Base-by-base conservation (phyloP, 2,113 vertebrate species). In the Sinocyclocheilus rhinocerous region DNA sequence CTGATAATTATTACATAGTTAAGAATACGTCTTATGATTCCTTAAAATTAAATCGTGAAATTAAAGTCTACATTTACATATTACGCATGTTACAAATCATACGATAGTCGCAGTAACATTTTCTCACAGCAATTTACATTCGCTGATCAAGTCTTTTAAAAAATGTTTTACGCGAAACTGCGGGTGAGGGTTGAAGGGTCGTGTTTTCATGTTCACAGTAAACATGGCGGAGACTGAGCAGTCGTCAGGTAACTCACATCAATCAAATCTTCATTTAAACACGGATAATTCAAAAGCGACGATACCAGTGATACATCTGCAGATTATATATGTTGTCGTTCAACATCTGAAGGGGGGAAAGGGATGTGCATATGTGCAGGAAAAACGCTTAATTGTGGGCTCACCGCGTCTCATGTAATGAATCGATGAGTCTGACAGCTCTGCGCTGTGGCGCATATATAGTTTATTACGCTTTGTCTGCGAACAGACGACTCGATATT, bases 141-240 rank as follows among this genome's bases (percentile, higher is more conserved):
- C 22, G 45, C 45, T 12, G 11, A 48, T 48, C 45, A 48, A 48
- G 45, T 12, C 3, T 48, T 11, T 45, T 33, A 18, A 24, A 48
- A 10, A 45, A 2, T 10, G 9, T 50, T 76, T 76, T 6, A 76
- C 22, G 20, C 59, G 76, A 79, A 85, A 76, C 55, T 76, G 85
- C 57, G 79, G 91, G 90, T 89, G 90, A 91, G 91, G 84, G 88
- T 92, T 90, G 91, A 92, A 88, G 85, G 85, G 88, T 88, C 52
- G 89, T 77, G 86, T 83, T 26, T 63, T 88, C 20, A 85, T 76
- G 33, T 85, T 7, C 81, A 89, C 82, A 55, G 88, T 72, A 90
- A 96, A 96, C 92, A 97, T 97, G 96, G 96, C 96, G 86, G 96
- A 96, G 87, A 92, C 90, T 81, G 95, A 94, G 91, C 93, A 93